Evolutionary conservation across 2,113 vertebrate species (phyloP).

Genomic region (Amblyornis subalaris): DNA sequence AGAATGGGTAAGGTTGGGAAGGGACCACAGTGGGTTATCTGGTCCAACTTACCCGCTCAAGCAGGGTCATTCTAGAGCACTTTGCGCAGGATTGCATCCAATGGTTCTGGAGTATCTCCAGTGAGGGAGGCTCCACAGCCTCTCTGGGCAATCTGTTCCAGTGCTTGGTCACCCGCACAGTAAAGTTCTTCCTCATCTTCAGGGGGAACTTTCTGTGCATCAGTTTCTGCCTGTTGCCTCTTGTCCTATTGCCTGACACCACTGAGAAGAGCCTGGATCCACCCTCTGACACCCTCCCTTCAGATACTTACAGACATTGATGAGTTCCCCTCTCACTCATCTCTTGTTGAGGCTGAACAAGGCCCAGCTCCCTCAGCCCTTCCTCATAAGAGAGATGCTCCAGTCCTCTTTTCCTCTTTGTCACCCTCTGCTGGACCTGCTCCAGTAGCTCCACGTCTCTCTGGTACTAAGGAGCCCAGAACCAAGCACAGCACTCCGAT

Average conservation of each 20-base stretch:
- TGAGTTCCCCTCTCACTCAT: accelerated
- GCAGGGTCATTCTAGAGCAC: background rate
- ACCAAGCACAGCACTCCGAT: background rate
- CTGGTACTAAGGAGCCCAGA: background rate
- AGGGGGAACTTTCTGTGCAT: background rate
- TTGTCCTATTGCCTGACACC: too few relatives aligned
- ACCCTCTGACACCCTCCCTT: background rate
- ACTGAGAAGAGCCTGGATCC: background rate
- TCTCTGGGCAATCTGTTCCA: background rate
- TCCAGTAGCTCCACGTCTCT: background rate
- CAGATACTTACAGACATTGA: background rate
- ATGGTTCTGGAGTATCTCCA: background rate
- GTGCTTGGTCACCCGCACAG: accelerated
- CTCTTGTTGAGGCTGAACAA: background rate
- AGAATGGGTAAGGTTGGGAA: background rate
- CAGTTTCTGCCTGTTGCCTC: background rate
- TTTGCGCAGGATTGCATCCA: background rate
- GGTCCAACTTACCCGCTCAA: background rate
- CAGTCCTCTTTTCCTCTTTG: background rate
- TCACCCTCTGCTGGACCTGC: background rate
- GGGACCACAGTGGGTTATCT: background rate
- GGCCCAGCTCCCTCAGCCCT: background rate
- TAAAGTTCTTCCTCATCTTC: background rate
- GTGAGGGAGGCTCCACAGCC: background rate
- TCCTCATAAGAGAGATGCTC: background rate